Base-by-base conservation (phyloP, 2,888 invertebrate species). In the Caenorhabditis wallacei region DNA sequence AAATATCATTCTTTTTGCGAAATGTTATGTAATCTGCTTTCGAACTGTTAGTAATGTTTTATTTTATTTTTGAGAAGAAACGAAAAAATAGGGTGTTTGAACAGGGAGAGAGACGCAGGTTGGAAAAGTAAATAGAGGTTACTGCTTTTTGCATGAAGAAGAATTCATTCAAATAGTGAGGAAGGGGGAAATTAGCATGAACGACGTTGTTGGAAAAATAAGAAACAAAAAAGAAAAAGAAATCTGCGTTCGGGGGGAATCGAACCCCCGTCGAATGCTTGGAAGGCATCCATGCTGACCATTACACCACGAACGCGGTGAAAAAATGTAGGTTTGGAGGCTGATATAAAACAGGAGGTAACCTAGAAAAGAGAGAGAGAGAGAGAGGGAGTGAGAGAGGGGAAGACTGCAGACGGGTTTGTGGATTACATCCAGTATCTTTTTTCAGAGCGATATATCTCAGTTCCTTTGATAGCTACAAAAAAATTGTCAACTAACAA, bases 231-330 rank as follows among this genome's bases (percentile, higher is more conserved):
- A 24, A 7, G 54, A 63, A 74, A 66, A 72, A 72, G 35, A 70
- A 46, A 64, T 84, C 79, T 86, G 84, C 86, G 85, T 86, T 85
- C 86, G 86, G 86, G 86, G 86, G 86, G 86, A 86, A 86, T 86
- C 86, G 86, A 86, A 86, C 86, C 86, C 86, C 85, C 86, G 86
- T 86, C 85, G 87, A 87, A 87, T 87, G 87, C 87, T 87, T 87
- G 87, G 87, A 87, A 87, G 87, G 85, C 87, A 87, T 87, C 87
- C 87, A 87, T 87, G 87, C 87, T 87, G 84, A 87, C 87, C 87
- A 85, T 85, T 87, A 87, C 87, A 87, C 87, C 87, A 87, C 86
- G 86, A 85, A 86, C 86, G 86, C 86, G 74, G 46, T 18, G 18
- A 48, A 13, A 48, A 2, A 48, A 18, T 2, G 7, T n/a, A 18